These are phyloP conservation scores for Eurosta solidaginis DNA, from an alignment of 1,140 invertebrate genomes.

Conservation along the genomic window DNA sequence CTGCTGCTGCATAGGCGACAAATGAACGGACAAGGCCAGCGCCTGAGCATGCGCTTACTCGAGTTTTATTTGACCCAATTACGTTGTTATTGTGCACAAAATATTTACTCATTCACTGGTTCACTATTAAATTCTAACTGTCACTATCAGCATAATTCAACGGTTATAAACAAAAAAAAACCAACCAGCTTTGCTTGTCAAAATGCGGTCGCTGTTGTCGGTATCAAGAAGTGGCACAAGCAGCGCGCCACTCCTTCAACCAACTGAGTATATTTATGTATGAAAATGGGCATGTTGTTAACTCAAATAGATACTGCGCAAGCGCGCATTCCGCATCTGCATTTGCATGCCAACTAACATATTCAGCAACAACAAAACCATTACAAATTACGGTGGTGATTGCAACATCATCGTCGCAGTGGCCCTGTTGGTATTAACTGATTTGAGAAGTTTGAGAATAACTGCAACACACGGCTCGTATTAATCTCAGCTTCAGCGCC, in stretches of 20 bases:
- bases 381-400: not conserved
- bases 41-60: not conserved
- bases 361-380: not conserved
- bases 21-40: slow-evolving; percentile 4
- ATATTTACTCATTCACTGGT: no score
- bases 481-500: not conserved
- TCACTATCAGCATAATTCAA: not conserved
- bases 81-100: not conserved
- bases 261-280: not conserved
- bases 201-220: not conserved
- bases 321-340: slow-evolving; percentile 12
- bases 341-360: not conserved
- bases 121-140: not conserved
- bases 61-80: not conserved
- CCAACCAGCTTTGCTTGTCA: not conserved
- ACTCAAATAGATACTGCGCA: not conserved
- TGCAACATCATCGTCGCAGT: not conserved
- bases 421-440: not conserved
- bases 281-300: not conserved
- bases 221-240: not conserved
- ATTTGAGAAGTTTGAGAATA: not conserved
- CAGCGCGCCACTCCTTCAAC: slow-evolving; percentile 23
- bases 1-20: not conserved
- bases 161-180: not conserved
- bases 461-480: not conserved